phyloP scores from a whole-genome alignment of 2,113 vertebrate genomes.

The Nothobranchius kuhntae region DNA sequence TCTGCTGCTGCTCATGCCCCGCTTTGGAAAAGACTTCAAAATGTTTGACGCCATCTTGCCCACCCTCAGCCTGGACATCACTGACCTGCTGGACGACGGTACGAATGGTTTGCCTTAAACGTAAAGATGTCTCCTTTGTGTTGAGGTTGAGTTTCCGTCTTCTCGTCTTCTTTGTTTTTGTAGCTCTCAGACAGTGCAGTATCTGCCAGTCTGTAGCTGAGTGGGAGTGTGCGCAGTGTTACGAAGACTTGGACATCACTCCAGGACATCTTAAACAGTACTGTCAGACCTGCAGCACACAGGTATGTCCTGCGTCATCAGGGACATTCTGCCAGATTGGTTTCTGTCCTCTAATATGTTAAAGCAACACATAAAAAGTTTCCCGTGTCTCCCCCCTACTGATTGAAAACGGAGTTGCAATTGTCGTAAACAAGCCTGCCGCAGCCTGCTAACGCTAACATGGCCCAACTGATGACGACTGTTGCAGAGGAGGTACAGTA shows the following conservation, averaged over 20 bases:
- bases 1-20: constrained; percentile 84
- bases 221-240: constrained; percentile 83
- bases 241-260: constrained; percentile 80
- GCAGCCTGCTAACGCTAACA: too few species aligned
- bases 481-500: too few species aligned
- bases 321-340: too few species aligned
- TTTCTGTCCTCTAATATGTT: too few species aligned
- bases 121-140: neutral
- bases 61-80: constrained; percentile 78
- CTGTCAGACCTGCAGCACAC: constrained; percentile 81
- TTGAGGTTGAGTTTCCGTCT: neutral
- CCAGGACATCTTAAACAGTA: constrained; percentile 82
- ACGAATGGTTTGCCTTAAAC: constrained; percentile 9
- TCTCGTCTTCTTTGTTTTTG: neutral
- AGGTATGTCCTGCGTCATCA: constrained; percentile 61
- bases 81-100: constrained; percentile 84
- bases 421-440: too few species aligned
- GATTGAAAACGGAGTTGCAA: too few species aligned
- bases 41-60: constrained; percentile 85
- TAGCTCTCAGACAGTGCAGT: constrained; percentile 82
- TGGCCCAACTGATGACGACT: too few species aligned
- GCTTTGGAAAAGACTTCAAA: constrained; percentile 87
- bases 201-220: constrained; percentile 82
- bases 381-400: too few species aligned
- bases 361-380: too few species aligned